These are phyloP conservation scores for Aurelia aurita DNA, from an alignment of 30 jellyfish, hydroid and myxozoan genomes.

Conservation along the genomic window DNA sequence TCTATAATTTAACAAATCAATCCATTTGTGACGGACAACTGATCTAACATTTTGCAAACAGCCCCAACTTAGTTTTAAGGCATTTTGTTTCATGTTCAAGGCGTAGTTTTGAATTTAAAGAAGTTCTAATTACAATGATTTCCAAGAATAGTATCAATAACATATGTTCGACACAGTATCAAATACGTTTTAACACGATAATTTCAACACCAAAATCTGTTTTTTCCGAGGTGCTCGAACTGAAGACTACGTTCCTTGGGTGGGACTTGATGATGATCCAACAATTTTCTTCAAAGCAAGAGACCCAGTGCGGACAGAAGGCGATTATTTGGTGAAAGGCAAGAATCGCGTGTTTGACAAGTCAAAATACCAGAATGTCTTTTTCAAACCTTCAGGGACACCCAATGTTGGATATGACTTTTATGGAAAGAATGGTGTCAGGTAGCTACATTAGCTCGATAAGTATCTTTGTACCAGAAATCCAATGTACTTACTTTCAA, in stretches of 20 bases:
- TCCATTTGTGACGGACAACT: too few relatives aligned
- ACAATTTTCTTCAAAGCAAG: neutral
- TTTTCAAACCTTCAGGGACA: slow-evolving; percentile 1
- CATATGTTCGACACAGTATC: too few relatives aligned
- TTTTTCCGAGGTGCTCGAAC: neutral
- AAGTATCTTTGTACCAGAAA: too few relatives aligned
- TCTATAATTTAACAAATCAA: too few relatives aligned
- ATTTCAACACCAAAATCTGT: neutral
- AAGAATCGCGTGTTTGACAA: neutral
- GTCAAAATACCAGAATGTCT: neutral
- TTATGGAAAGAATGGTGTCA: neutral
- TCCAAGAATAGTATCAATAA: too few relatives aligned
- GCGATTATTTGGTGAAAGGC: slow-evolving; percentile 15
- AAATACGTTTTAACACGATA: too few relatives aligned
- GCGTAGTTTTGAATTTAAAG: too few relatives aligned
- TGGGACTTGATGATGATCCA: neutral
- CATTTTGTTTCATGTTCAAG: too few relatives aligned
- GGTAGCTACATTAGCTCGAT: neutral
- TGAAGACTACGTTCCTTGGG: slow-evolving; percentile 6
- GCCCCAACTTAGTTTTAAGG: too few relatives aligned
- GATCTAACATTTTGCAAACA: too few relatives aligned
- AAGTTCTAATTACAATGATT: too few relatives aligned
- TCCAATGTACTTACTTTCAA: too few relatives aligned
- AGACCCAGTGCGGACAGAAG: neutral
- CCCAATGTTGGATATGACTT: neutral